phyloP scores from a whole-genome alignment of 1,140 invertebrate genomes.

The Ephestia elutella region DNA sequence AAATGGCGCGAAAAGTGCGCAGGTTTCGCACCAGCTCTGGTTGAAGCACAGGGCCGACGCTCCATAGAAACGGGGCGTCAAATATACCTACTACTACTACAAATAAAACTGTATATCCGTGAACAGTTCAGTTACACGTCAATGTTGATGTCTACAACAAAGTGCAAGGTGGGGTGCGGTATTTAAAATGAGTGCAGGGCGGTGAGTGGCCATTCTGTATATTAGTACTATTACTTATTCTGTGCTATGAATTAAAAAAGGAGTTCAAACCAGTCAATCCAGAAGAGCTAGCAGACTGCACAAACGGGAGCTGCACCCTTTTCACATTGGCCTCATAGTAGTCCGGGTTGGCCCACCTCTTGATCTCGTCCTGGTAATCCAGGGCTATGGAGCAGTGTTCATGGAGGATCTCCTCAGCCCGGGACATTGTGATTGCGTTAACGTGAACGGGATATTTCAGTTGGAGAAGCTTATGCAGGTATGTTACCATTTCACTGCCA shows the following conservation, averaged over 20 bases:
- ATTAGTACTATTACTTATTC: no score
- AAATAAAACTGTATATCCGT: no score
- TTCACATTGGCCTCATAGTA: conserved; percentile 90
- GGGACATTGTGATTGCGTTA: conserved; percentile 87
- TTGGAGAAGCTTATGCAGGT: conserved; percentile 92
- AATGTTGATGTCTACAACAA: no score
- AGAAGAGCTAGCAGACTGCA: conserved; percentile 68
- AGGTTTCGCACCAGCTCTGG: no score
- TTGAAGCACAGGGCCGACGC: no score
- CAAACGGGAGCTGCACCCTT: conserved; percentile 89
- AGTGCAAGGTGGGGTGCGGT: no score
- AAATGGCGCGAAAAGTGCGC: no score
- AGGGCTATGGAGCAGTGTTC: conserved; percentile 85
- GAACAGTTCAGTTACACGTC: no score
- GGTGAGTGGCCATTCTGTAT: no score
- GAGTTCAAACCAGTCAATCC: conserved; percentile 42
- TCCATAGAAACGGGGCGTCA: no score
- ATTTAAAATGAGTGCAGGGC: no score
- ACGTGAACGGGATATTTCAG: conserved; percentile 95
- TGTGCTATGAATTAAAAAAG: conserved; percentile 1
- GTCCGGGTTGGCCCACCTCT: conserved; percentile 85
- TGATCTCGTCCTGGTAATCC: conserved; percentile 86
- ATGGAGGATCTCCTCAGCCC: conserved; percentile 90
- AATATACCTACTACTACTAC: no score
- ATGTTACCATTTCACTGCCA: conserved; percentile 88